Conservation (phyloP, 2,797 vertebrate genomes). For the Myripristis jacobus region DNA sequence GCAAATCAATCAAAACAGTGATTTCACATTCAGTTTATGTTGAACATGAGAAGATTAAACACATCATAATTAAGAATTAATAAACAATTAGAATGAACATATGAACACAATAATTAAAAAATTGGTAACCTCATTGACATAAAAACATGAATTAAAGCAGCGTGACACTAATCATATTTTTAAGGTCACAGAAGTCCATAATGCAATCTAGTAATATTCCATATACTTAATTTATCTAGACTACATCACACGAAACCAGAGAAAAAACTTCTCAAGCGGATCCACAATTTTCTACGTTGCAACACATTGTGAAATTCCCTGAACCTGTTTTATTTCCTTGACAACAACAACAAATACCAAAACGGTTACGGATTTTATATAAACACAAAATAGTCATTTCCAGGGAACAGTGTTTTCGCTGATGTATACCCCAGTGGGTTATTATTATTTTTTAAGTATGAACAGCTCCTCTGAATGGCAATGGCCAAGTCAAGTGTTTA, state of each 20-base stretch:
- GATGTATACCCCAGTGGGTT: background rate
- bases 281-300: background rate
- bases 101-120: background rate
- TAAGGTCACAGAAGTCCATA: background rate
- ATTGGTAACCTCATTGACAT: background rate
- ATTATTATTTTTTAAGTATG: background rate
- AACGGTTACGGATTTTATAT: slow-evolving; percentile 1
- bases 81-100: background rate
- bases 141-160: background rate
- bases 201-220: background rate
- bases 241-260: background rate
- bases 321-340: background rate
- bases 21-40: background rate
- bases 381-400: background rate
- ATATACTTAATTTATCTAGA: background rate
- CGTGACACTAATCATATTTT: background rate
- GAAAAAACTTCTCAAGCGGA: background rate
- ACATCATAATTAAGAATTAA: too few relatives aligned
- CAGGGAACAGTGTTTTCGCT: background rate
- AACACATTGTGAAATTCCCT: background rate
- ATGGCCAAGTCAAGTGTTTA: background rate
- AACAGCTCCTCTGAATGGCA: background rate
- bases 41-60: background rate
- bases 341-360: background rate
- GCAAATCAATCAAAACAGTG: background rate